Conservation (phyloP, 2,888 invertebrate genomes). For the Lutraria lutraria region DNA sequence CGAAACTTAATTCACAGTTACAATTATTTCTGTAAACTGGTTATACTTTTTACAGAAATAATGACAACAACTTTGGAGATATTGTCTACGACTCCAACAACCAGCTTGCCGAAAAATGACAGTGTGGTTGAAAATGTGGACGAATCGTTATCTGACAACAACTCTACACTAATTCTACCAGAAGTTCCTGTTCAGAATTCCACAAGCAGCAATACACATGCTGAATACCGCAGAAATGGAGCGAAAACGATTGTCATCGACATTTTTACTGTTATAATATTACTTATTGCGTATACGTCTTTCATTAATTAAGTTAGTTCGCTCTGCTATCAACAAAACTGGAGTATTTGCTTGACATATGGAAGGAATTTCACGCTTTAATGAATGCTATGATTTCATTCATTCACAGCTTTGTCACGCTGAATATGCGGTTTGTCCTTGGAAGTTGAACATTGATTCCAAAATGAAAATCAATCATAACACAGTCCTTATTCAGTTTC, state of each 20-base stretch:
- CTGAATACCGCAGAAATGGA: neutral
- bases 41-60: neutral
- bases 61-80: neutral
- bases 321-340: neutral
- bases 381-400: too few relatives aligned
- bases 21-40: neutral
- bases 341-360: neutral
- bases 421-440: too few relatives aligned
- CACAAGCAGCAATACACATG: neutral
- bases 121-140: neutral
- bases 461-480: too few relatives aligned
- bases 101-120: neutral
- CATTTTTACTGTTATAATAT: neutral
- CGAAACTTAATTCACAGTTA: neutral
- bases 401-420: too few relatives aligned
- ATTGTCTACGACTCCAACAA: neutral
- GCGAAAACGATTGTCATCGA: neutral
- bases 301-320: neutral
- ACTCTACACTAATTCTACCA: neutral
- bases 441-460: too few relatives aligned
- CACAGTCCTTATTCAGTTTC: too few relatives aligned
- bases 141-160: neutral
- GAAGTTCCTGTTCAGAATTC: neutral
- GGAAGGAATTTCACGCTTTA: too few relatives aligned
- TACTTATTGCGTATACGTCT: neutral